Evolutionary conservation across 1,140 invertebrate genomes (phyloP), one percentile per base, ranked within the genome.

Genomic region (Saccostrea cuccullata): DNA sequence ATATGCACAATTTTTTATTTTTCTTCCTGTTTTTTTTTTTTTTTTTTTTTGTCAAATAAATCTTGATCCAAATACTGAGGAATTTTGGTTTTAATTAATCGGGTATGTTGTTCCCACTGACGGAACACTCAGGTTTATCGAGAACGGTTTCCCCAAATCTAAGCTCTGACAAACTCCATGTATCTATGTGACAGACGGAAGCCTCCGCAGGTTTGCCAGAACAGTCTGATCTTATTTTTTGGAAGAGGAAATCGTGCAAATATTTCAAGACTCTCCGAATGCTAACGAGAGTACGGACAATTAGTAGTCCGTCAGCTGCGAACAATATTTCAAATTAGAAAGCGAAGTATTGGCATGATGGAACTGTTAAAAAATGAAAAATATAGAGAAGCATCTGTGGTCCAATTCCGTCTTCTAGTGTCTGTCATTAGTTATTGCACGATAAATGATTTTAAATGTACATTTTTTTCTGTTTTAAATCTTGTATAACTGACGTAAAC

Each of bases 291-390:
- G 70, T 36, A 77, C 70, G 70, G 70, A 77, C 70, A 77, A 77
- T 77, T 77, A 77, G 70, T 77, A 77, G 70, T 12, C 70, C 70
- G 70, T 77, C 70, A 77, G 70, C 70, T 77, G 70, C 70, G 70
- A 77, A 77, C 70, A 77, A 77, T 77, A 77, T 77, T 77, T 77
- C 70, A 77, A 77, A 77, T 77, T 77, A 77, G 70, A 36, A 15
- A 77, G 15, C 11, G 70, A 77, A 77, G 70, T 77, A 77, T 77
- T 26, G 70, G 70, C 70, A 77, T 15, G 23, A 26, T 30, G 26
- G 30, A 77, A 77, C 23, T 77, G 13, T 30, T 36, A 67, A 77
- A 77, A 77, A 77, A 36, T 40, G 70, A 30, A 77, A 77, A 40
- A 77, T 77, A 77, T 77, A 77, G 26, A 17, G 4, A 15, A 77